These are phyloP conservation scores for Vulpes vulpes DNA, from an alignment of 2,113 vertebrate genomes.

Conservation along the genomic window DNA sequence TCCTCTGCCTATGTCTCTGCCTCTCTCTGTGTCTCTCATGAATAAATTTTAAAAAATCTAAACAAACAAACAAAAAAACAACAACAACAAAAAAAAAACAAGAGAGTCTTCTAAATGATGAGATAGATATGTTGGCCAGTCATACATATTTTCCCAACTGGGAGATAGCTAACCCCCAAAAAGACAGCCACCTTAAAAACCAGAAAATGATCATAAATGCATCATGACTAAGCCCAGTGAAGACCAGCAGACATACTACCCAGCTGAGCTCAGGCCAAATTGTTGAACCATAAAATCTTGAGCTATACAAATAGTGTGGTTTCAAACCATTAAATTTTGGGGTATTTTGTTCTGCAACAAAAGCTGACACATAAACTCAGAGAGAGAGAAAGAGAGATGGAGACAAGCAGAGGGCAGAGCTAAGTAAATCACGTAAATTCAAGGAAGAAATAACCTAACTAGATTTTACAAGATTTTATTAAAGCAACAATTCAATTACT, in stretches of 20 bases:
- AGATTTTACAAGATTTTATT: slow-evolving; percentile 29
- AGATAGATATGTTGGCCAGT: not conserved
- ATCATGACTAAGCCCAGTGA: not conserved
- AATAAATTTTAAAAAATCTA: no score
- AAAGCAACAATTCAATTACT: not conserved
- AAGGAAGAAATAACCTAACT: not conserved
- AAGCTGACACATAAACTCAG: not conserved
- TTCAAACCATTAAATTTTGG: not conserved
- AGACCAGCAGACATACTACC: not conserved
- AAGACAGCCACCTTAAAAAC: not conserved
- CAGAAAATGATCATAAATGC: not conserved
- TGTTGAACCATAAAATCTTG: not conserved
- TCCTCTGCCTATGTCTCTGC: no score
- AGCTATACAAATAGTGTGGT: not conserved
- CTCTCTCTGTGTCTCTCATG: no score
- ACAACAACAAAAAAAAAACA: not conserved
- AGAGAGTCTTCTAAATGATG: not conserved
- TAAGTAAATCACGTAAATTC: not conserved
- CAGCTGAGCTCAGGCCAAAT: not conserved
- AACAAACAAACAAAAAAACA: no score
- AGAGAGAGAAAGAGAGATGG: not conserved
- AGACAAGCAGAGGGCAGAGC: not conserved
- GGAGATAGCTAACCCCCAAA: not conserved
- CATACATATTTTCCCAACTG: not conserved
- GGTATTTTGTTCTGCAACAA: not conserved